Conservation (phyloP, 2,888 invertebrate species). For the Drosophila rellima region DNA sequence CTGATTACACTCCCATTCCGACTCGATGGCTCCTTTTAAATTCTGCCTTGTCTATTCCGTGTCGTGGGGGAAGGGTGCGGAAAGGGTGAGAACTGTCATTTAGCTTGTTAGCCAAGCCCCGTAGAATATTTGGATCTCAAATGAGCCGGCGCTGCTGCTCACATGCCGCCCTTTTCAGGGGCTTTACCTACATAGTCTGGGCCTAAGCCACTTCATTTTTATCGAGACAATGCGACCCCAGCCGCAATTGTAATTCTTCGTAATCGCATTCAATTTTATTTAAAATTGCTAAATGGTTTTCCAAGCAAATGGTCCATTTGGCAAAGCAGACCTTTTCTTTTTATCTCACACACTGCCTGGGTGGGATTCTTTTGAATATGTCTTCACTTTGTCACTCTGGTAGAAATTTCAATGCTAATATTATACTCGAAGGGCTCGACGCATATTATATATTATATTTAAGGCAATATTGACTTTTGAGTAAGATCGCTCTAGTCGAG, state of each 20-base stretch:
- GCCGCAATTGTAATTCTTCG: conserved; percentile 72
- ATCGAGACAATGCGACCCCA: conserved; percentile 62
- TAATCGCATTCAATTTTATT: conserved; percentile 81
- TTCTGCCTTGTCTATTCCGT: conserved; percentile 34
- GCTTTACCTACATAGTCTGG: conserved; percentile 41
- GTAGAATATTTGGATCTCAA: conserved; percentile 41
- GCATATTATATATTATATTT: no score
- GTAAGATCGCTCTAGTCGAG: no score
- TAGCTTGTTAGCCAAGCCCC: conserved; percentile 47
- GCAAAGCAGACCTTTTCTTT: conserved; percentile 34
- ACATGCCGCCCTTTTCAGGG: conserved; percentile 35
- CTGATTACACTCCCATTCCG: conserved; percentile 47
- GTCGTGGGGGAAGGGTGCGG: neutral
- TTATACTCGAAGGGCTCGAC: no score
- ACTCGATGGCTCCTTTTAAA: conserved; percentile 31
- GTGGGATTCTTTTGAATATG: neutral
- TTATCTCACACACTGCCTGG: neutral
- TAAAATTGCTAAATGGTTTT: conserved; percentile 75
- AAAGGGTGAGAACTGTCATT: conserved; percentile 49
- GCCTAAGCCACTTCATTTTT: conserved; percentile 54
- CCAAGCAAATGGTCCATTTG: conserved; percentile 45
- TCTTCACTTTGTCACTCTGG: neutral
- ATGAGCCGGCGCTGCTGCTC: conserved; percentile 33
- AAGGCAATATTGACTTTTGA: no score
- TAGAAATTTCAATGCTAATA: no score